A percentile compares a stretch with the other conserved stretches of the same genome.
Evolutionary conservation across 2,888 invertebrate genomes (phyloP).

Genomic region (Standfussiana lucernea): DNA sequence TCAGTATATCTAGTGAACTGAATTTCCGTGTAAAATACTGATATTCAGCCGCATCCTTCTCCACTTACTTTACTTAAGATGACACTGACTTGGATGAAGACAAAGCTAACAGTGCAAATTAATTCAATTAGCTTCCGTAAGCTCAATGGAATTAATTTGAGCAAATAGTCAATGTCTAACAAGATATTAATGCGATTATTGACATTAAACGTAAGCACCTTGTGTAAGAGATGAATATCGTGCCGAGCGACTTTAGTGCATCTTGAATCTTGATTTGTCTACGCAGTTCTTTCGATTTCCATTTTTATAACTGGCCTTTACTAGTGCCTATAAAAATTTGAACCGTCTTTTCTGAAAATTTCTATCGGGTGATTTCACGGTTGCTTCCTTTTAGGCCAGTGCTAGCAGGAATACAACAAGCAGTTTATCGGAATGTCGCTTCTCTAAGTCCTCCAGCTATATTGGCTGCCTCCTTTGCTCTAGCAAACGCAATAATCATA

Average conservation of each 20-base stretch:
- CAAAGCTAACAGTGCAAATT: slow-evolving; percentile 17
- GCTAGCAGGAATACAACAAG: neutral
- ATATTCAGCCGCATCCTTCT: slow-evolving; percentile 5
- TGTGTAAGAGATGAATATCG: neutral
- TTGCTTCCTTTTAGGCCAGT: neutral
- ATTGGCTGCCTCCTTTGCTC: neutral
- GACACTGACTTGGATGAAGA: slow-evolving; percentile 12
- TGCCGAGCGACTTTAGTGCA: neutral
- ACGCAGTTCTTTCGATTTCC: neutral
- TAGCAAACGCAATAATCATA: slow-evolving; percentile 43
- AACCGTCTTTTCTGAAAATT: neutral
- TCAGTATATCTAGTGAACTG: neutral
- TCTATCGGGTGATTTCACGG: too few species aligned
- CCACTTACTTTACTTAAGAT: neutral
- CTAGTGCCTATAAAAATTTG: neutral
- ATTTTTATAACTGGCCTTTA: neutral
- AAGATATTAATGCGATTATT: neutral
- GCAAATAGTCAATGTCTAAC: slow-evolving; percentile 1
- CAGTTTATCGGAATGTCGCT: neutral
- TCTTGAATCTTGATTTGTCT: neutral
- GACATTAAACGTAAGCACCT: neutral
- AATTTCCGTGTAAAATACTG: slow-evolving; percentile 15
- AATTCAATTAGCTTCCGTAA: slow-evolving; percentile 28
- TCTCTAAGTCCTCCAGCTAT: neutral
- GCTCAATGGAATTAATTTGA: slow-evolving; percentile 8